A percentile compares a stretch with the other conserved stretches of the same genome.
phyloP scores from a whole-genome alignment of 2,113 vertebrate species.

The Seriola aureovittata region DNA sequence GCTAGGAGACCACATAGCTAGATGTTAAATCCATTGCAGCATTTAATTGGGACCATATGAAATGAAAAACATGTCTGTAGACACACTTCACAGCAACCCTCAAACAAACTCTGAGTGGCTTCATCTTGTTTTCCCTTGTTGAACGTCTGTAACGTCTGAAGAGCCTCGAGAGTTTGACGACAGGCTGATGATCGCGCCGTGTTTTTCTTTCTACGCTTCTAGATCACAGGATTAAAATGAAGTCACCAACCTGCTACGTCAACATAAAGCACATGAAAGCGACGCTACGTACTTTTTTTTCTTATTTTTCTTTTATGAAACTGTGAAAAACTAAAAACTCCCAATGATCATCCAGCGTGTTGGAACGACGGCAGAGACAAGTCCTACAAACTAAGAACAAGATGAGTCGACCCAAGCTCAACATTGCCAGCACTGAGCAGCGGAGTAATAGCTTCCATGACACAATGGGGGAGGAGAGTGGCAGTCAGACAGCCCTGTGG shows the following conservation, averaged over 20 bases:
- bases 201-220: constrained; percentile 15
- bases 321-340: not conserved
- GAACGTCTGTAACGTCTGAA: constrained; percentile 31
- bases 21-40: constrained; percentile 64
- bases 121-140: constrained; percentile 45
- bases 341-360: not conserved
- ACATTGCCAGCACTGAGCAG: constrained; percentile 42
- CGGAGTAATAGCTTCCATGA: constrained; percentile 74
- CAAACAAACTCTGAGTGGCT: constrained; percentile 45
- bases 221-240: constrained; percentile 23
- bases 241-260: constrained; percentile 12
- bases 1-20: constrained; percentile 73
- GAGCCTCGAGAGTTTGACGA: constrained; percentile 7
- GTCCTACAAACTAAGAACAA: constrained; percentile 11
- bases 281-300: not conserved
- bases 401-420: constrained; percentile 32
- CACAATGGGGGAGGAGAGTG: constrained; percentile 63
- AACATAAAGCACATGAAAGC: not conserved
- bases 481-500: constrained; percentile 53
- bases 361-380: constrained; percentile 7
- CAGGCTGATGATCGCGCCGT: constrained; percentile 13
- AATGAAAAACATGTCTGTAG: constrained; percentile 67
- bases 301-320: not conserved
- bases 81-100: constrained; percentile 52
- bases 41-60: constrained; percentile 79